These are phyloP conservation scores for Mystacornis crossleyi DNA, from an alignment of 2,113 vertebrate genomes.

Conservation along the genomic window DNA sequence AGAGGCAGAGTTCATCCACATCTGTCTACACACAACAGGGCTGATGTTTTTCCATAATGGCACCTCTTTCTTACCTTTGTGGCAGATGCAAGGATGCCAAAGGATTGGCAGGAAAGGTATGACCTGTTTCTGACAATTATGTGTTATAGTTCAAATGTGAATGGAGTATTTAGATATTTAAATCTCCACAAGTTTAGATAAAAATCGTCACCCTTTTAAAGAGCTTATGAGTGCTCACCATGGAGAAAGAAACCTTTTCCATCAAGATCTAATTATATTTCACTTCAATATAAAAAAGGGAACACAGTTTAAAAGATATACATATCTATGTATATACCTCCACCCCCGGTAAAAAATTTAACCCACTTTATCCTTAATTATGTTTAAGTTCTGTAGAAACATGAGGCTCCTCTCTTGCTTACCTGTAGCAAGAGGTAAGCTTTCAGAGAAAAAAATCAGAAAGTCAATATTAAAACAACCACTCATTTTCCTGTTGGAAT, in stretches of 20 bases:
- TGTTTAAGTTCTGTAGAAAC: neutral
- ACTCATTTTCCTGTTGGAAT: neutral
- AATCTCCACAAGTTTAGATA: neutral
- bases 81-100: neutral
- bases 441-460: neutral
- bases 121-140: neutral
- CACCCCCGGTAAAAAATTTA: neutral
- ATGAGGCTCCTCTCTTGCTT: neutral
- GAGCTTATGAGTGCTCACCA: neutral
- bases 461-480: neutral
- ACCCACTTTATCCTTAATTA: neutral
- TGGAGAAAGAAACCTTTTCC: neutral
- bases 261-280: neutral
- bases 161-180: neutral
- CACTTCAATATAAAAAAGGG: neutral
- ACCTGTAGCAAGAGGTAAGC: neutral
- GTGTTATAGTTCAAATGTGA: neutral
- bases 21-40: neutral
- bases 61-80: neutral
- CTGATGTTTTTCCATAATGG: neutral
- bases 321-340: rapidly evolving
- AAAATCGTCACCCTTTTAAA: neutral
- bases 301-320: neutral
- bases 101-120: neutral
- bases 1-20: neutral